Evolutionary conservation across 2,113 vertebrate genomes (phyloP).

Genomic region (Budorcas taxicolor): DNA sequence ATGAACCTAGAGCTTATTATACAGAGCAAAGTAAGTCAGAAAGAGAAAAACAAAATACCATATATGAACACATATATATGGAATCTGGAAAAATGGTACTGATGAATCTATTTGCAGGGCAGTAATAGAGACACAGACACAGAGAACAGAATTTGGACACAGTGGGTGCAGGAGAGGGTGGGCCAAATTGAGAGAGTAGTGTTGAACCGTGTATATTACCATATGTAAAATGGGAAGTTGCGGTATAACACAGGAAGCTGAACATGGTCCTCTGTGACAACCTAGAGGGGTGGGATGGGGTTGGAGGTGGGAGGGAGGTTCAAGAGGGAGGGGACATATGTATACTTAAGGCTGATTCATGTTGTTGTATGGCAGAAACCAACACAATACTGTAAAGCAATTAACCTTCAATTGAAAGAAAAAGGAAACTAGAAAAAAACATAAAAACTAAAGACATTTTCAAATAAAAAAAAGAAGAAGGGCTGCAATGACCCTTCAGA

Average conservation of each 20-base stretch:
- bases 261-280: background rate
- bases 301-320: background rate
- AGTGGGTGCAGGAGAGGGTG: background rate
- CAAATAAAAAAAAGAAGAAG: background rate
- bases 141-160: background rate
- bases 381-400: background rate
- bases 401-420: background rate
- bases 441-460: background rate
- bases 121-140: background rate
- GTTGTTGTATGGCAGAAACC: background rate
- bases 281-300: background rate
- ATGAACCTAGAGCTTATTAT: background rate
- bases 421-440: background rate
- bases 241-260: background rate
- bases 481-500: background rate
- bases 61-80: background rate
- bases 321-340: background rate
- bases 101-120: background rate
- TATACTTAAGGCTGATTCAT: background rate
- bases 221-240: background rate
- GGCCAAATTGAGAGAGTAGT: background rate
- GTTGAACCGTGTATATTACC: background rate
- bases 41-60: background rate
- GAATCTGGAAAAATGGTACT: background rate
- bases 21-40: background rate